Base-by-base conservation (phyloP, 2,113 vertebrate species). In the Riparia riparia region DNA sequence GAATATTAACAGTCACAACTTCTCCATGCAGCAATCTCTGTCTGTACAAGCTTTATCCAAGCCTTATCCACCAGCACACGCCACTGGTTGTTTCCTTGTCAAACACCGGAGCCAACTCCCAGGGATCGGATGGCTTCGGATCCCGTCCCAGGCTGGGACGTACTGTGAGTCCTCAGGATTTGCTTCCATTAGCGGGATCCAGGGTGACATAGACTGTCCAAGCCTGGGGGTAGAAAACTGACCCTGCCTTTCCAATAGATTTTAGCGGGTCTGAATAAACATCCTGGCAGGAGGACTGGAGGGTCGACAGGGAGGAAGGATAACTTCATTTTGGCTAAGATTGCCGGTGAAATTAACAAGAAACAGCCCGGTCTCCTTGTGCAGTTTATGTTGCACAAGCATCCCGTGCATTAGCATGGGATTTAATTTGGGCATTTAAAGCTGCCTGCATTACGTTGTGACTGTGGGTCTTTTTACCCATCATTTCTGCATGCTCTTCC, bases 41-140 rank as follows among this genome's bases (percentile, higher is more conserved):
- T 32, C 1, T 2, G 42, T 21, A 39, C 41, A 65, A 65, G 28
- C 29, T 34, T 57, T 13, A 76, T 25, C 29, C 41, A 65, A 65
- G 28, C 29, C 41, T 61, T 13, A 76, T 28, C 29, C 54, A 76
- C 26, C 41, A 78, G 56, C 24, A 70, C 34, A 83, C 18, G 32
- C 6, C 58, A 18, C 34, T 22, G 18, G 8, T 3, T 17, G 1
- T 42, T 80, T 34, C 34, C n/a, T 60, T 82, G 26, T 37, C 65
- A 64, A 70, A 37, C 13, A 31, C 16, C 0, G 0, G 72, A 86
- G 29, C 58, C 7, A 2, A 3, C 3, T 63, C 51, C 28, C 0
- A 1, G 74, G 39, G 20, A 61, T 53, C 8, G 0, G 0, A 15
- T 24, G 61, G 37, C 37, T 89, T 69, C 0, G 0, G 28, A 49